A percentile compares a stretch with the other conserved stretches of the same genome.
These are phyloP conservation scores for Amphiprion ocellaris DNA, from an alignment of 2,113 vertebrate genomes.

Conservation along the genomic window DNA sequence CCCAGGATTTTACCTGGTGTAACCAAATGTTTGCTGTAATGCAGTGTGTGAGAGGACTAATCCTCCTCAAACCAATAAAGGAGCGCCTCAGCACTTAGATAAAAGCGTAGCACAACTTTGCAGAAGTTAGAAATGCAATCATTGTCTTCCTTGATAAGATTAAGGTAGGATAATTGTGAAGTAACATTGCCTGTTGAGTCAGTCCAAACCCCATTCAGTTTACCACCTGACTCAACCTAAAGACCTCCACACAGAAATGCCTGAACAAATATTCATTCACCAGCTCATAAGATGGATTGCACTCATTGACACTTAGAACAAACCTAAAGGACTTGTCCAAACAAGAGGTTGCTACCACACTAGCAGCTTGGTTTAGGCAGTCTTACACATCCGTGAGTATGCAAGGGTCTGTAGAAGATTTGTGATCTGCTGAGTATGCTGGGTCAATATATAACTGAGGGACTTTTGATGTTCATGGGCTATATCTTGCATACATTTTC, in stretches of 20 bases:
- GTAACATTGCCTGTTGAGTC: background rate
- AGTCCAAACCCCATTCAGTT: slow-evolving; percentile 5
- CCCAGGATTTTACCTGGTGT: background rate
- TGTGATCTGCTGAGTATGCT: too few species aligned
- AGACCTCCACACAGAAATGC: background rate
- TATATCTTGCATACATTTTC: too few species aligned
- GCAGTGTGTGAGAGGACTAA: background rate
- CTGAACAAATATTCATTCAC: background rate
- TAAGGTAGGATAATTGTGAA: too few species aligned
- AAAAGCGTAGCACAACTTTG: background rate
- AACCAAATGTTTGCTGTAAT: background rate
- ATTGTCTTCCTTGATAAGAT: too few species aligned
- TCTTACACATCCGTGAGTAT: too few species aligned
- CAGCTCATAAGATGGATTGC: background rate
- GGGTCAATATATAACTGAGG: too few species aligned
- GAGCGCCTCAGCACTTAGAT: too few species aligned
- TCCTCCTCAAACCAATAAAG: too few species aligned
- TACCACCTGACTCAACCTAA: slow-evolving; percentile 4
- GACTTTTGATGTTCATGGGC: too few species aligned
- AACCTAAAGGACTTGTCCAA: background rate
- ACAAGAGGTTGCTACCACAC: background rate
- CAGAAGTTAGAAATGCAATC: too few species aligned
- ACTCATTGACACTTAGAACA: background rate
- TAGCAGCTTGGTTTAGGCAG: background rate
- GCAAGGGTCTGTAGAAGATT: too few species aligned